Evolutionary conservation across 53 echinoderm and acorn worm genomes (phyloP).

Genomic region (Crossaster papposus): DNA sequence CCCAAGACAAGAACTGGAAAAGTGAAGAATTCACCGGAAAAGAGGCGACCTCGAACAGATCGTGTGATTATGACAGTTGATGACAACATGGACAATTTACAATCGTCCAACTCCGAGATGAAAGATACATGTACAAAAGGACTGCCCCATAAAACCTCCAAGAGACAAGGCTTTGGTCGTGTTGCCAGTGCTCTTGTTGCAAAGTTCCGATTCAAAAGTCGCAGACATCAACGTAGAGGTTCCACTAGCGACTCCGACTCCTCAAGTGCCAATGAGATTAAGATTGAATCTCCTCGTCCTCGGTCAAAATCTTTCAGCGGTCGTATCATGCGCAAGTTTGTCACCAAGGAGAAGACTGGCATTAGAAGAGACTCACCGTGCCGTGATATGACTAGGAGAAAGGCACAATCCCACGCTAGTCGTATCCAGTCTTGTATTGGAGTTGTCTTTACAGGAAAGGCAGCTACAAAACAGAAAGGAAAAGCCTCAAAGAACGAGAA

Average conservation of each 20-base stretch:
- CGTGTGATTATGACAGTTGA: slow-evolving; percentile 23
- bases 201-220: slow-evolving; percentile 55
- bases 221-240: slow-evolving; percentile 37
- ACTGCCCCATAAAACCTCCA: slow-evolving; percentile 7
- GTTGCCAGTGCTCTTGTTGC: slow-evolving; percentile 68
- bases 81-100: slow-evolving; percentile 12
- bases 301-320: slow-evolving; percentile 70
- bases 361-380: background rate
- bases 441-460: slow-evolving; percentile 51
- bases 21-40: background rate
- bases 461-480: slow-evolving; percentile 24
- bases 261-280: slow-evolving; percentile 47
- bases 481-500: slow-evolving; percentile 35
- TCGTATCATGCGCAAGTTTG: slow-evolving; percentile 66
- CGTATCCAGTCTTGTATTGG: slow-evolving; percentile 46
- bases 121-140: slow-evolving; percentile 23
- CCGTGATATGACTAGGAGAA: slow-evolving; percentile 47
- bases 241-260: slow-evolving; percentile 52
- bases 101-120: slow-evolving; percentile 33
- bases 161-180: slow-evolving; percentile 61
- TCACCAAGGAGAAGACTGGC: slow-evolving; percentile 47
- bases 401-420: slow-evolving; percentile 18
- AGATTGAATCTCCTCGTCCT: slow-evolving; percentile 43
- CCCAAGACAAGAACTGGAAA: slow-evolving; percentile 22
- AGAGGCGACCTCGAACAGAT: background rate